A percentile compares a stretch with the other conserved stretches of the same genome.
These are phyloP conservation scores for Platichthys stellatus DNA, from an alignment of 2,113 vertebrate species.

Conservation along the genomic window DNA sequence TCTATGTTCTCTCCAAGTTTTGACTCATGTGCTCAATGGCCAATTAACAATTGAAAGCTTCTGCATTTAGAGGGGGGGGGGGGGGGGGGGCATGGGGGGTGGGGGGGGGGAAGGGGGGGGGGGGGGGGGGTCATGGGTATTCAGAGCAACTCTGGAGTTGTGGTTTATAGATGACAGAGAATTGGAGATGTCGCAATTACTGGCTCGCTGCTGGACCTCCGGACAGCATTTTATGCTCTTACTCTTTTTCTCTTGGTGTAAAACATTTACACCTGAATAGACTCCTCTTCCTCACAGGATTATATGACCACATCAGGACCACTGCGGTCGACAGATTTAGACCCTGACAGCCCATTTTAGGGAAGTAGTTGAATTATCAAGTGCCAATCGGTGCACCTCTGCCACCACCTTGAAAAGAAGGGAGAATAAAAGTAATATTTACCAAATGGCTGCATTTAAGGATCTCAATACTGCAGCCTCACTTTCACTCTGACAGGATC, in stretches of 20 bases:
- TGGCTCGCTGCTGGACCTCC: constrained; percentile 18
- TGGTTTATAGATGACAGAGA: constrained; percentile 46
- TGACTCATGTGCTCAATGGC: constrained; percentile 40
- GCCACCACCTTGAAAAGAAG: neutral
- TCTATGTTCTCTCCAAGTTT: constrained; percentile 25
- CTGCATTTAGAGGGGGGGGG: constrained; percentile 9
- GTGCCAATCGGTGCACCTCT: neutral
- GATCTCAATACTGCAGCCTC: neutral
- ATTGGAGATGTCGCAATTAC: constrained; percentile 25
- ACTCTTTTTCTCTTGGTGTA: constrained; percentile 10
- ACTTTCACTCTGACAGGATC: neutral
- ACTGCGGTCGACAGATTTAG: constrained; percentile 25
- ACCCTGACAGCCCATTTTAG: constrained; percentile 43
- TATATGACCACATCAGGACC: constrained; percentile 22
- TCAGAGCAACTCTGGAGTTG: constrained; percentile 1
- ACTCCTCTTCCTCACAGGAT: constrained; percentile 5
- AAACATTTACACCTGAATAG: constrained; percentile 30
- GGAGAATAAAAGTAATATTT: constrained; percentile 14
- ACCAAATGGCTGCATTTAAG: neutral
- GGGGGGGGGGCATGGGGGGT: no score
- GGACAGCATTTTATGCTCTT: constrained; percentile 13
- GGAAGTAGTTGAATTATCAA: constrained; percentile 43
- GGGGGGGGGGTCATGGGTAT: neutral
- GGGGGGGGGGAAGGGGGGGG: no score
- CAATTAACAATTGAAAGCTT: constrained; percentile 52